Evolutionary conservation across 1,140 invertebrate genomes (phyloP), one percentile per base, ranked within the genome.

Genomic region (Mylabris phalerata): DNA sequence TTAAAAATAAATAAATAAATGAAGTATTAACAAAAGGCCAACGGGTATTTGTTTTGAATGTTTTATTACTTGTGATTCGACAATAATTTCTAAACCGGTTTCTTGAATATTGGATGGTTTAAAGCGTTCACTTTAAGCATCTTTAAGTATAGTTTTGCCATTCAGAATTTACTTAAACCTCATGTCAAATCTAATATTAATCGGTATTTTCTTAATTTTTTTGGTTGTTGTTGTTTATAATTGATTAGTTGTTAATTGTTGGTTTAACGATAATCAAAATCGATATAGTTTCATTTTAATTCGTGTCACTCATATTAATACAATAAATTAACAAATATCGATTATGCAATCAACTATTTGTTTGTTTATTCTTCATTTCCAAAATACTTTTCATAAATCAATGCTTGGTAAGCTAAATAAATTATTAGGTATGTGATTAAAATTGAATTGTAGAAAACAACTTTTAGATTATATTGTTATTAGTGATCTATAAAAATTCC

Each of bases 71-170:
- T 50, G 19, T 48, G 24, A 48, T 48, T 32, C 46, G 26, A 48
- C 46, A 48, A 48, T 48, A 48, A 48, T 48, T 50, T 50, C 11
- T 50, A 50, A 50, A 50, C 48, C 48, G 48, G 48, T 50, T 50
- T 25, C 27, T 9, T 25, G 48, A 13, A 32, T 32, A 32, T 32
- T 32, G 32, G 32, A 32, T 32, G 32, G 32, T 32, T 4, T 32
- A 32, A 32, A 32, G 32, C 32, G 32, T 32, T 32, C 32, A 32
- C 32, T 32, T 32, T 32, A 32, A 32, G 32, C 4, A 32, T 32
- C 32, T 32, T 32, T 32, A 32, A 32, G 32, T 32, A 32, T 7
- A 7, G 32, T 32, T 32, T 32, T 32, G 32, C 32, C 32, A 32
- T 32, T 32, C 32, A 4, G 2, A 7, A 32, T 32, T 32, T 32